A percentile compares a stretch with the other conserved stretches of the same genome.
These are phyloP conservation scores for Zalophus californianus DNA, from an alignment of 2,797 vertebrate species.

Conservation along the genomic window DNA sequence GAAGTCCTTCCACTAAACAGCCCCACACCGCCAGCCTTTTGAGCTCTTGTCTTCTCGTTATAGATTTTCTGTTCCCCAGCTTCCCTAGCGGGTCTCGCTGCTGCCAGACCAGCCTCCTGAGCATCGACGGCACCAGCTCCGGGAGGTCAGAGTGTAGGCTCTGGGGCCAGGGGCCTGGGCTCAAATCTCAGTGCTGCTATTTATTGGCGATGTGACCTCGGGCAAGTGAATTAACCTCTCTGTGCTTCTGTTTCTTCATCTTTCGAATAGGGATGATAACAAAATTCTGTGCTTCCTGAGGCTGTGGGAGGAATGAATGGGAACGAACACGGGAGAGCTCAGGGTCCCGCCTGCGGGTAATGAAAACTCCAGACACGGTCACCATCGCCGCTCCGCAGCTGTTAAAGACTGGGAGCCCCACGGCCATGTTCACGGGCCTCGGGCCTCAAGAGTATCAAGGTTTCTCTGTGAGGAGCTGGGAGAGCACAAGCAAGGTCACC, in stretches of 20 bases:
- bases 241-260: background rate
- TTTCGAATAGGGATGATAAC: background rate
- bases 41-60: background rate
- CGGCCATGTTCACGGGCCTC: background rate
- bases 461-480: background rate
- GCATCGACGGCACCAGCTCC: background rate
- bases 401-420: background rate
- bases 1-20: background rate
- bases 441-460: background rate
- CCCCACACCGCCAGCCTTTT: background rate
- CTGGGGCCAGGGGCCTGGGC: background rate
- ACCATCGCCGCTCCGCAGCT: fast-evolving
- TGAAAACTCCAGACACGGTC: background rate
- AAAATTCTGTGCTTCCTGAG: background rate
- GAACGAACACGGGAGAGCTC: background rate
- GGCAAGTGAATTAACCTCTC: background rate
- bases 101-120: background rate
- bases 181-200: background rate
- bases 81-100: background rate
- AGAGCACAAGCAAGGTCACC: background rate
- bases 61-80: background rate
- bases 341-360: background rate
- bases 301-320: background rate
- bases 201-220: background rate
- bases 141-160: background rate